Evolutionary conservation across 2,113 vertebrate genomes (phyloP), one percentile per base, ranked within the genome.

Genomic region (Zeus faber): DNA sequence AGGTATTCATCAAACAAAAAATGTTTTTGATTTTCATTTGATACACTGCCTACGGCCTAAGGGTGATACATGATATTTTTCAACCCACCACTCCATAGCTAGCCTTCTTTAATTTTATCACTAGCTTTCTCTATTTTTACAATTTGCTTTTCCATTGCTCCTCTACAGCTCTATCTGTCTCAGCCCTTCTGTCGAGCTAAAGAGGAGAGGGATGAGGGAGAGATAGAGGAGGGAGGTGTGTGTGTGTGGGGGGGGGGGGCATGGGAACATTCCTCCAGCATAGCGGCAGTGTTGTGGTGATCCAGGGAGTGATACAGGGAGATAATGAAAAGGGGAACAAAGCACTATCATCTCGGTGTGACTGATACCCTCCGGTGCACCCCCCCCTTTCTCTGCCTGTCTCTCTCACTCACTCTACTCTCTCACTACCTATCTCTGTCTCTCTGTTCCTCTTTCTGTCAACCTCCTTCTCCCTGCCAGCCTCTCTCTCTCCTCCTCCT

Each of bases 251-350:
- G 2, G 33, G 56, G 66, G 60, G 63, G 72, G 73, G 72, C 76
- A 72, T 81, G 85, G 65, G 71, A 85, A 88, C 87, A 89, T 89
- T 90, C 88, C 88, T 87, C 65, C 79, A 70, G 82, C 81, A 75
- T 74, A 49, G 74, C 79, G n/a, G n/a, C 3, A 37, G 33, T 37
- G 2, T 14, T n/a, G 13, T 1, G n/a, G 33, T 37, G 33, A 37
- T 37, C 13, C 33, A n/a, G 33, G 2, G 10, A 37, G 33, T 72
- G 88, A 91, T 90, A 88, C 79, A 70, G 78, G 76, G 72, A 88
- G 89, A 89, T 90, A 90, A 89, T 90, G 86, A 90, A 91, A 91
- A 88, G 88, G 87, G 67, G 86, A 87, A 90, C 89, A 89, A 90
- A 89, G 85, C 87, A 83, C 87, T 86, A 87, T 88, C 88, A 83